These are phyloP conservation scores for Macroteleia sp. DNA, from an alignment of 2,888 invertebrate species.

Conservation along the genomic window DNA sequence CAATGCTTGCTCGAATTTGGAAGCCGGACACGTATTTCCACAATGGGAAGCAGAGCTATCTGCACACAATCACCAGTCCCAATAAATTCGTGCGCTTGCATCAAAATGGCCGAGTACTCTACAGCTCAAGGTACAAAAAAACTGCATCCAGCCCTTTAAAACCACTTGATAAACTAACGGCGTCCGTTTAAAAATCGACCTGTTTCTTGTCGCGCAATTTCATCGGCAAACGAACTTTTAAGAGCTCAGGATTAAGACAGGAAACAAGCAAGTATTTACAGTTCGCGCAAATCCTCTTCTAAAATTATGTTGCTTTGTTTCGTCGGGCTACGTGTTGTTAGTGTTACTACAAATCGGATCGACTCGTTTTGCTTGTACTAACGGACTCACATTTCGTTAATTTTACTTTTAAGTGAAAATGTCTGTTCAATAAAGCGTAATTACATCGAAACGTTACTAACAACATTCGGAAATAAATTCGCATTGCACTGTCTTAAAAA, in stretches of 20 bases:
- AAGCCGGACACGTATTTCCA: slow-evolving; percentile 94
- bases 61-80: slow-evolving; percentile 93
- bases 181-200: not conserved
- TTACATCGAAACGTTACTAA: no score
- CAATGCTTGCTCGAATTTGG: slow-evolving; percentile 92
- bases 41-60: slow-evolving; percentile 92
- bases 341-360: slow-evolving; percentile 23
- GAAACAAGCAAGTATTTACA: slow-evolving; percentile 1
- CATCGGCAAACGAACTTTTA: slow-evolving; percentile 9
- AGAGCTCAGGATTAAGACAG: slow-evolving; percentile 10
- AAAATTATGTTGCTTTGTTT: slow-evolving; percentile 6
- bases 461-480: no score
- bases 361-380: not conserved
- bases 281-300: slow-evolving; percentile 7
- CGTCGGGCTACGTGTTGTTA: slow-evolving; percentile 6
- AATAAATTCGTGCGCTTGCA: slow-evolving; percentile 92
- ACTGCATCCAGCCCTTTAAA: not conserved
- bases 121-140: slow-evolving; percentile 88
- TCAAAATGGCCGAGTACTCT: slow-evolving; percentile 89
- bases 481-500: no score
- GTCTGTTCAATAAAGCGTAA: no score
- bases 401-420: no score
- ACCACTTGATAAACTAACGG: not conserved
- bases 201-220: not conserved
- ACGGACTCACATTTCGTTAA: no score